These are phyloP conservation scores for Fregata magnificens DNA, from an alignment of 2,113 vertebrate genomes.

Conservation along the genomic window DNA sequence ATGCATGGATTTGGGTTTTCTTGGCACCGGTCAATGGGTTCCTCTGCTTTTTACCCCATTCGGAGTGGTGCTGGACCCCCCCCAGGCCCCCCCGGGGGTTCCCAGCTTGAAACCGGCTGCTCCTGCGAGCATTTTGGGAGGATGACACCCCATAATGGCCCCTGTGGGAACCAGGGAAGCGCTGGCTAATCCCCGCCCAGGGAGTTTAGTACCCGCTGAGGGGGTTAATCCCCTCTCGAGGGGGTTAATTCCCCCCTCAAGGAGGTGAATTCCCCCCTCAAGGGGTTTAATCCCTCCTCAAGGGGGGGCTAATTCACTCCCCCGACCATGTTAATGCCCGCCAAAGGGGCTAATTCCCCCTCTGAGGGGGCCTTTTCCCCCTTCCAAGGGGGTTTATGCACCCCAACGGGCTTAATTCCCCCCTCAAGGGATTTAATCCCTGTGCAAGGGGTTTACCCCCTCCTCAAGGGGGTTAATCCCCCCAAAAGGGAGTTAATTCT, in stretches of 20 bases:
- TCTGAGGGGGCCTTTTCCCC: no score
- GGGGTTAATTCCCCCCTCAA: no score
- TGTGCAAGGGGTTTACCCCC: not conserved
- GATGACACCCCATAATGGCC: not conserved
- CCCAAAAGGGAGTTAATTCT: not conserved
- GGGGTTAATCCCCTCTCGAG: no score
- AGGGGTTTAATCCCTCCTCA: not conserved
- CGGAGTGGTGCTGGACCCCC: no score
- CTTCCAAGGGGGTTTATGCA: not conserved
- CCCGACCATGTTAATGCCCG: not conserved
- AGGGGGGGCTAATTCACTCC: not conserved
- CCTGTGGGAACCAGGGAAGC: not conserved
- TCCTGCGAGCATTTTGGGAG: not conserved
- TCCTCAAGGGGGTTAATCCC: no score
- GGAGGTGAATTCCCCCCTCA: not conserved
- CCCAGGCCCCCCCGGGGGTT: no score
- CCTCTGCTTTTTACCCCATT: not conserved
- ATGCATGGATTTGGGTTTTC: not conserved
- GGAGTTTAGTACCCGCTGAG: not conserved
- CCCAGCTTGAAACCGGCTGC: not conserved
- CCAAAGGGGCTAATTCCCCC: not conserved
- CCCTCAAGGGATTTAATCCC: not conserved
- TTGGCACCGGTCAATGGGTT: not conserved
- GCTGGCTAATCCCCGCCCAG: not conserved
- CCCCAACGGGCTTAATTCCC: not conserved